Evolutionary conservation across 2,797 vertebrate genomes (phyloP), one percentile per base, ranked within the genome.

Genomic region (Eleutherodactylus coqui): DNA sequence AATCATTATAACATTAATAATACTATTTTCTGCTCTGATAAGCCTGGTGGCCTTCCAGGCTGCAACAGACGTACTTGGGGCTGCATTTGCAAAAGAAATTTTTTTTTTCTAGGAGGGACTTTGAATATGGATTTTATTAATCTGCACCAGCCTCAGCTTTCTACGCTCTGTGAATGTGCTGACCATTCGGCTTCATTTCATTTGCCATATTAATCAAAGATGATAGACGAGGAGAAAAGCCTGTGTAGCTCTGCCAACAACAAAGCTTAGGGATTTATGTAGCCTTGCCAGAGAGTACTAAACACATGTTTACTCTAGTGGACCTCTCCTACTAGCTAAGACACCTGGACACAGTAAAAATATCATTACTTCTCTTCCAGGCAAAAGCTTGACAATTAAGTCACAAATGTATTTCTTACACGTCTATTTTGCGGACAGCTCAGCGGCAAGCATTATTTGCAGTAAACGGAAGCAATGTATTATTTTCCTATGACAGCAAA

Each of bases 1-100:
- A 87, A 87, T 77, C 82, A 80, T 87, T 87, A 87, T 84, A 84
- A 87, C 86, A 87, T 87, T 87, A 87, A 84, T 87, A 87, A 87
- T 87, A 80, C 76, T 72, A 87, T 84, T 84, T 84, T 87, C 86
- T 87, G 86, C 86, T 84, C 82, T 84, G 86, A 87, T 87, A 84
- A 84, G 43, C 69, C 75, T 84, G 67, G 53, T 87, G 83, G 82
- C 86, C 81, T 87, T 84, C 82, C 43, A 87, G 86, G 82, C 82
- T 84, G 45, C 45, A 84, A 55, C 82, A 78, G 62, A 78, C 55
- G 17, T 58, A 87, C 60, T 58, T 78, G 60, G 43, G 45, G 76
- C 51, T 80, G 79, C 79, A 86, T 80, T 83, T 75, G 62, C 36
- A 78, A 41, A 79, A 17, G 43, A 17, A n/a, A 53, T 86, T 45